Conservation (phyloP, 2,797 vertebrate genomes). For the Brachymystax lenok region DNA sequence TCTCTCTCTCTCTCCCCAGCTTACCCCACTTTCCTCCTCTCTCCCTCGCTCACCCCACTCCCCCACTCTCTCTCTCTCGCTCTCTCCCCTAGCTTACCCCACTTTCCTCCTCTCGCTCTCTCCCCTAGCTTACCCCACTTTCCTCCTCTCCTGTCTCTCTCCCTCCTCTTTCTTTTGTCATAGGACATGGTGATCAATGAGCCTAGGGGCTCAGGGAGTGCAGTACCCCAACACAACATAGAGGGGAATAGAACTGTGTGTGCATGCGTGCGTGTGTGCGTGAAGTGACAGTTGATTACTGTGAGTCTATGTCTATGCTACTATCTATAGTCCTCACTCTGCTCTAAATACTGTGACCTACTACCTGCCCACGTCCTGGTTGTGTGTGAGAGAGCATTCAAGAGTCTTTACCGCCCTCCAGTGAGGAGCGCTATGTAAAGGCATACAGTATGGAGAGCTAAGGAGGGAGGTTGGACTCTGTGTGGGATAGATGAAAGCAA, state of each 20-base stretch:
- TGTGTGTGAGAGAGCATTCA: neutral
- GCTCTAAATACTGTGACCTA: neutral
- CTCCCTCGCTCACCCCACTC: too few relatives aligned
- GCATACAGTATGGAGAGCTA: neutral
- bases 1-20: too few relatives aligned
- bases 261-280: conserved; percentile 5
- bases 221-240: neutral
- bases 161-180: too few relatives aligned
- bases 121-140: neutral
- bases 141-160: neutral
- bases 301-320: neutral
- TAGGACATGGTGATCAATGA: neutral
- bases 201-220: neutral
- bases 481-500: too few relatives aligned
- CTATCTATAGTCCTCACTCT: neutral
- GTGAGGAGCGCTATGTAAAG: neutral
- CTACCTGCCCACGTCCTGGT: neutral
- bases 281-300: neutral
- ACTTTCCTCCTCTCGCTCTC: neutral
- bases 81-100: too few relatives aligned
- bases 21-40: too few relatives aligned
- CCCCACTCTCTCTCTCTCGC: too few relatives aligned
- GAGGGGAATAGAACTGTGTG: neutral
- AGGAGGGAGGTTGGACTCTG: too few relatives aligned
- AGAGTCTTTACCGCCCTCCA: neutral